phyloP scores from a whole-genome alignment of 2,888 invertebrate species.

The Yponomeuta plumbellus region DNA sequence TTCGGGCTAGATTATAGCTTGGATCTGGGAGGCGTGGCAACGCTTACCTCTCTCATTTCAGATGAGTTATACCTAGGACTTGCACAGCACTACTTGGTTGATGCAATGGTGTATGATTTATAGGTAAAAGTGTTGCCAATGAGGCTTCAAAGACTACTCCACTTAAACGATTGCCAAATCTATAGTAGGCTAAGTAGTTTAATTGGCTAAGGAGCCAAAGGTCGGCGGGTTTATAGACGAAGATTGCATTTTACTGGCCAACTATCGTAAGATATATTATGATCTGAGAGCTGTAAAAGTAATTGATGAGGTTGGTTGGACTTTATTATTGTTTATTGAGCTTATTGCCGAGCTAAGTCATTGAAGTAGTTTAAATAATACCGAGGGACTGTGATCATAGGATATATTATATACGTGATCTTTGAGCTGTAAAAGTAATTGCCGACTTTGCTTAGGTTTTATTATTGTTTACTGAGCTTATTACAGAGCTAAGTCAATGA shows the following conservation, averaged over 20 bases:
- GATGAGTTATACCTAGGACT: background rate
- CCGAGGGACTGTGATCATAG: no score
- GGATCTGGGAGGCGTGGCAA: background rate
- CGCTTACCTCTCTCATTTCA: background rate
- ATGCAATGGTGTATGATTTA: slow-evolving; percentile 1
- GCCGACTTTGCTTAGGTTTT: no score
- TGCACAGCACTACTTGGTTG: background rate
- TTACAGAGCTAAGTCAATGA: no score
- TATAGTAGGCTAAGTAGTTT: background rate
- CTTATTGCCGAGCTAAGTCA: no score
- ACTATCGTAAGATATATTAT: background rate
- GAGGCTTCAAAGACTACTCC: background rate
- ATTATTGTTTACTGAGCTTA: no score
- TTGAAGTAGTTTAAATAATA: no score
- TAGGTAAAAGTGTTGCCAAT: background rate
- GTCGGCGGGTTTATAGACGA: background rate
- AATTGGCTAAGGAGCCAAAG: background rate
- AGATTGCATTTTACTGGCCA: background rate
- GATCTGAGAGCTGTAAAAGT: no score
- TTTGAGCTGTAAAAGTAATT: no score
- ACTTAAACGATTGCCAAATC: background rate
- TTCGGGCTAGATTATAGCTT: background rate
- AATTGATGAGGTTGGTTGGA: no score
- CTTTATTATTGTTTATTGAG: no score
- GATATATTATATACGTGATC: no score